A percentile compares a stretch with the other conserved stretches of the same genome.
Conservation (phyloP, 2,113 vertebrate species). For the Fregetta grallaria region DNA sequence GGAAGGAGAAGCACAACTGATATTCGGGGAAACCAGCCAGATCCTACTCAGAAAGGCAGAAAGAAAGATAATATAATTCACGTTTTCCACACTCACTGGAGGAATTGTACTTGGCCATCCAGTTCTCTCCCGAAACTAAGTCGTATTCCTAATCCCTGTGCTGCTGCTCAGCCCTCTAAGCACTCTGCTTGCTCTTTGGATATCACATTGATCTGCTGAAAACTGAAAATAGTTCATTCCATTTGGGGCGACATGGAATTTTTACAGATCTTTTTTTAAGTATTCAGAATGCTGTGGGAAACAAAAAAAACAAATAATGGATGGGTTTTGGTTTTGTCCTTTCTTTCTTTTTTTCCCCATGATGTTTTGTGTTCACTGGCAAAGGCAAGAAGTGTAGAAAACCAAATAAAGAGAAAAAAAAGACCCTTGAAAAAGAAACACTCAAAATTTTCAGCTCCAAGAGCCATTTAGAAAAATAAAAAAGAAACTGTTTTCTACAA, state of each 20-base stretch:
- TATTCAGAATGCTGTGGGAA: neutral
- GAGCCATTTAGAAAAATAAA: neutral
- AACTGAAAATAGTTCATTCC: neutral
- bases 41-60: neutral
- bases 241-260: neutral
- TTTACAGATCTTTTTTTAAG: neutral
- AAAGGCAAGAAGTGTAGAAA: neutral
- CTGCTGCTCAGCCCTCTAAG: neutral
- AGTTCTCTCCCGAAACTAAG: neutral
- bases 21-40: neutral
- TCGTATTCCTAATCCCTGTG: neutral
- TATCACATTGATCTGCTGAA: neutral
- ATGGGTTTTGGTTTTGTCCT: neutral
- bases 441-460: neutral
- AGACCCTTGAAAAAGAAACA: neutral
- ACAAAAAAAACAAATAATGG: neutral
- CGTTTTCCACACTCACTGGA: neutral
- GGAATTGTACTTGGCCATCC: neutral
- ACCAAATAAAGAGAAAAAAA: neutral
- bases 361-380: neutral
- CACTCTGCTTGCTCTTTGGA: neutral
- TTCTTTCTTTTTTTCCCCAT: neutral
- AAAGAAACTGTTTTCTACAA: neutral
- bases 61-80: neutral
- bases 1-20: neutral